phyloP scores from a whole-genome alignment of 2,113 vertebrate species.

The Gymnobelideus leadbeateri region DNA sequence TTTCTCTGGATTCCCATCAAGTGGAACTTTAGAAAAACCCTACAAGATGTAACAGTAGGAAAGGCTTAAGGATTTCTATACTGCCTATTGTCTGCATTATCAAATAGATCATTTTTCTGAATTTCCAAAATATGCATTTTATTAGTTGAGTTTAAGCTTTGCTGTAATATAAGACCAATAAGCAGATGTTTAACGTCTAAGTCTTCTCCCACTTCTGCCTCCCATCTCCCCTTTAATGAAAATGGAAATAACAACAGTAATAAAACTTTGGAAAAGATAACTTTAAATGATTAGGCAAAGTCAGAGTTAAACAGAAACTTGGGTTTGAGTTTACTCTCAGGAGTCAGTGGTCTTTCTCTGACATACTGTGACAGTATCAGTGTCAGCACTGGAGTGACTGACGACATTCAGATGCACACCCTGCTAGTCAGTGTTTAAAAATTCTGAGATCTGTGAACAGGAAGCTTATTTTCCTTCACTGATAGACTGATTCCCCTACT shows the following conservation, averaged over 20 bases:
- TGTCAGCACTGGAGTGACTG: neutral
- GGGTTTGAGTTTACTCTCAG: neutral
- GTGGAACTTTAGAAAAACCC: neutral
- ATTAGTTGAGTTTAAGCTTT: conserved; percentile 4
- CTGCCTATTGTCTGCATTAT: neutral
- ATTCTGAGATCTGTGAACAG: neutral
- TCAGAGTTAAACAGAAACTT: neutral
- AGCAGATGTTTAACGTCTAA: neutral
- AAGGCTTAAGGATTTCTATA: conserved; percentile 17
- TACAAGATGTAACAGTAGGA: neutral
- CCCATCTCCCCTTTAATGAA: neutral
- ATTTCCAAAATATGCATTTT: neutral
- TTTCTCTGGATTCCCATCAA: neutral
- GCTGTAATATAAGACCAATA: neutral
- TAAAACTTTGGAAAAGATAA: neutral
- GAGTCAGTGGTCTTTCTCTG: neutral
- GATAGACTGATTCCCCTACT: neutral
- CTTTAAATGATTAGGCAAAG: neutral
- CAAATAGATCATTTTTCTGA: conserved; percentile 33
- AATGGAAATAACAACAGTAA: neutral
- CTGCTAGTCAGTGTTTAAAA: neutral
- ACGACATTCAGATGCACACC: neutral
- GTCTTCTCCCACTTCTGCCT: neutral
- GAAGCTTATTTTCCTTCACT: neutral
- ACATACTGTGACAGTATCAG: neutral